phyloP scores from a whole-genome alignment of 2,797 vertebrate genomes.

The Xenopus petersii region DNA sequence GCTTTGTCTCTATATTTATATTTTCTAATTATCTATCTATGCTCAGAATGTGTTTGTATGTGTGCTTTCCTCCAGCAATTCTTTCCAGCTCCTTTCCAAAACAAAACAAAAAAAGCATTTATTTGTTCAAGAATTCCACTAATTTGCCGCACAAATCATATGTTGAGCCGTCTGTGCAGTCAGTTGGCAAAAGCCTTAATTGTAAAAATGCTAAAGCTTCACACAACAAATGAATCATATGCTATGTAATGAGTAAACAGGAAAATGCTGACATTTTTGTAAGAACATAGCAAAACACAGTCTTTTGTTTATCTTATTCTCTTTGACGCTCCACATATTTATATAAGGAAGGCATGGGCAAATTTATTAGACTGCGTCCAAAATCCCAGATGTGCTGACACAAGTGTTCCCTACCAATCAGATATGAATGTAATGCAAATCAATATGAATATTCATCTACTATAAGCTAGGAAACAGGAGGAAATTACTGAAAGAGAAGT shows the following conservation, averaged over 20 bases:
- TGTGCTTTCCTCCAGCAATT: too few relatives aligned
- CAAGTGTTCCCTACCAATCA: slow-evolving; percentile 9
- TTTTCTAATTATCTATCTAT: too few relatives aligned
- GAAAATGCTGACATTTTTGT: slow-evolving; percentile 32
- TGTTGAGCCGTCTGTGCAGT: background rate
- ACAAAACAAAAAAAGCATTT: background rate
- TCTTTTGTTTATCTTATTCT: slow-evolving; percentile 16
- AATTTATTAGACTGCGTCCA: slow-evolving; percentile 19
- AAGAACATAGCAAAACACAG: slow-evolving; percentile 7
- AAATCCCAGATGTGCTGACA: slow-evolving; percentile 24
- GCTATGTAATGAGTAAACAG: slow-evolving; percentile 33
- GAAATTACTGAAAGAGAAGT: too few relatives aligned
- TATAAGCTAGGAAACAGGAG: too few relatives aligned
- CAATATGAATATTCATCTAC: slow-evolving; percentile 28
- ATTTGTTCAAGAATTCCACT: slow-evolving; percentile 12
- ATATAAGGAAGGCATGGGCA: background rate
- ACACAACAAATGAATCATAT: slow-evolving; percentile 45
- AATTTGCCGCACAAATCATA: slow-evolving; percentile 10
- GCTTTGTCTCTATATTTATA: too few relatives aligned
- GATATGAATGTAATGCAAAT: slow-evolving; percentile 25
- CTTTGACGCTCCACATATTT: slow-evolving; percentile 2
- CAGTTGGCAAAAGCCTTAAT: slow-evolving; percentile 15
- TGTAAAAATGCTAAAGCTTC: slow-evolving; percentile 39
- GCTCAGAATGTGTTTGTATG: too few relatives aligned
- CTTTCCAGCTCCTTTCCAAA: background rate